Percentiles rank a stretch among this genome's conserved stretches.
phyloP scores from a whole-genome alignment of 53 echinoderm and acorn worm genomes.

The Mesocentrotus franciscanus region DNA sequence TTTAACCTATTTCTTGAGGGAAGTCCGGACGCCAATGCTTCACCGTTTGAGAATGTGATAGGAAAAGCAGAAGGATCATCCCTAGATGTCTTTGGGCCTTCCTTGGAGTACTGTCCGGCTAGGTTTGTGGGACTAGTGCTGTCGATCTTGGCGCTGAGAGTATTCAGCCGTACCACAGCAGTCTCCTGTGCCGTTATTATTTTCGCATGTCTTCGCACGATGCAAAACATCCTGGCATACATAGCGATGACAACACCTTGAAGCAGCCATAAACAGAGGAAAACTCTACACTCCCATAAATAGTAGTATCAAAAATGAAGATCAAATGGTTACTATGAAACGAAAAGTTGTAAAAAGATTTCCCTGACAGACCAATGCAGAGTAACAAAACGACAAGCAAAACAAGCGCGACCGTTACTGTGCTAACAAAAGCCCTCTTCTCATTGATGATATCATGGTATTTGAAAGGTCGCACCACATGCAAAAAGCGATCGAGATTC shows the following conservation, averaged over 20 bases:
- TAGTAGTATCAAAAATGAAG: neutral
- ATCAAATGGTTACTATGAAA: neutral
- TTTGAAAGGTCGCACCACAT: neutral
- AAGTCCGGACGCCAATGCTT: neutral
- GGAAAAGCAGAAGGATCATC: neutral
- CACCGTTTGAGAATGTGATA: neutral
- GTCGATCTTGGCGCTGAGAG: neutral
- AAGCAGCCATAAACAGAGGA: neutral
- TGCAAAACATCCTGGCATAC: conserved; percentile 10
- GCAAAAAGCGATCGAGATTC: conserved; percentile 11
- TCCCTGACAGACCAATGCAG: neutral
- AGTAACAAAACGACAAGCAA: neutral
- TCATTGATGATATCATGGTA: neutral
- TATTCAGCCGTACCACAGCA: neutral
- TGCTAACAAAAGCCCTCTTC: neutral
- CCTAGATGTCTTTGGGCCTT: neutral
- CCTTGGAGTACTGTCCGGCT: neutral
- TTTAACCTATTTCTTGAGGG: neutral
- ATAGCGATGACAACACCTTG: neutral
- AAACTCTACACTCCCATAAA: neutral
- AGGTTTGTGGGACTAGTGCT: neutral
- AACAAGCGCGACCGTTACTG: neutral
- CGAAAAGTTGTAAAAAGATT: neutral
- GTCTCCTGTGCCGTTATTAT: neutral
- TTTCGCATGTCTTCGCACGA: neutral